Percentiles rank a stretch among this genome's conserved stretches.
Conservation (phyloP, 2,113 vertebrate genomes). For the Nothocercus julius region DNA sequence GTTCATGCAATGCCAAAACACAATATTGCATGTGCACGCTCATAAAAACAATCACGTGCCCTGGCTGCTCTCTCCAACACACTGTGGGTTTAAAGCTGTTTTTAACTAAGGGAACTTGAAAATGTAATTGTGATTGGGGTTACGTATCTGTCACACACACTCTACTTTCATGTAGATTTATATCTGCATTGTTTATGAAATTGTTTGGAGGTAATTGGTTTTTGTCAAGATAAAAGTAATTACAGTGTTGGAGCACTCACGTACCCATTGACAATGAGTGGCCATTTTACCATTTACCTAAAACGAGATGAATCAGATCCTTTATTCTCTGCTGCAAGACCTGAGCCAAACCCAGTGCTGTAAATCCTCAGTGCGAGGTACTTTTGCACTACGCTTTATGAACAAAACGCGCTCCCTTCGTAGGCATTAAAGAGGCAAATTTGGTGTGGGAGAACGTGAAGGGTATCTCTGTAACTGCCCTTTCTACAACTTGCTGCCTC, state of each 20-base stretch:
- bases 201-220: neutral
- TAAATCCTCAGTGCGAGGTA: neutral
- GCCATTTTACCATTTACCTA: neutral
- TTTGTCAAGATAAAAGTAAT: neutral
- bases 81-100: neutral
- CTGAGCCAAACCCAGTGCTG: neutral
- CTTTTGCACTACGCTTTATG: neutral
- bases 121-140: constrained; percentile 22
- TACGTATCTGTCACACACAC: neutral
- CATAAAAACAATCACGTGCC: constrained; percentile 50
- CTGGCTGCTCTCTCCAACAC: neutral
- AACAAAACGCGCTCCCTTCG: neutral
- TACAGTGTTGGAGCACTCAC: neutral
- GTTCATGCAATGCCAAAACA: constrained; percentile 19
- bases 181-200: neutral
- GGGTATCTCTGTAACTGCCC: neutral
- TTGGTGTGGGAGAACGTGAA: neutral
- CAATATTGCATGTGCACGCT: neutral
- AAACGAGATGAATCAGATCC: neutral
- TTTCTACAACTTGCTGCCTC: neutral
- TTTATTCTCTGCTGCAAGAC: neutral
- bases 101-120: constrained; percentile 60
- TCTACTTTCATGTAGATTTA: neutral
- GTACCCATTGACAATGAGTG: neutral
- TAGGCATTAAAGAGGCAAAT: neutral